Percentiles rank a stretch among this genome's conserved stretches.
Conservation (phyloP, 1,140 invertebrate species). For the Bombus huntii region DNA sequence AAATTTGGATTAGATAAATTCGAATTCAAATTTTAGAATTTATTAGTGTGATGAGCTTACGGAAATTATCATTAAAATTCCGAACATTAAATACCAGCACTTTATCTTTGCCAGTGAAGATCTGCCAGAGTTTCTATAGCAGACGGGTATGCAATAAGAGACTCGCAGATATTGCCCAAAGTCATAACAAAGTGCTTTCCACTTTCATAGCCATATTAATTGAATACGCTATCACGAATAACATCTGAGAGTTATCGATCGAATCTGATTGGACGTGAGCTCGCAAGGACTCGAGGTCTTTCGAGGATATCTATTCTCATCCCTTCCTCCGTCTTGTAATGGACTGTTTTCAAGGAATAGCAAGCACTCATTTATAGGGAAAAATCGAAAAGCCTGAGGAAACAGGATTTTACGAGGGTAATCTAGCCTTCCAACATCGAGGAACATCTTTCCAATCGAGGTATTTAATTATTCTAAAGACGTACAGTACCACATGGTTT, state of each 20-base stretch:
- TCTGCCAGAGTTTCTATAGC: not conserved
- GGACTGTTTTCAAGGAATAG: conserved; percentile 13
- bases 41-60: not conserved
- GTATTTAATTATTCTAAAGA: conserved; percentile 47
- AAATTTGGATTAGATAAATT: not conserved
- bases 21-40: not conserved
- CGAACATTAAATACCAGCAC: not conserved
- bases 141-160: not conserved
- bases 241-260: conserved; percentile 28
- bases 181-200: conserved; percentile 7
- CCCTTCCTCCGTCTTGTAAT: not conserved
- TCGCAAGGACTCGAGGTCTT: not conserved
- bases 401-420: conserved; percentile 39
- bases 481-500: conserved; percentile 12
- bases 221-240: not conserved
- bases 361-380: conserved; percentile 22
- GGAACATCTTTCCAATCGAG: not conserved
- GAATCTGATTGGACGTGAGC: conserved; percentile 28
- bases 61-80: not conserved
- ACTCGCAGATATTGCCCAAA: not conserved
- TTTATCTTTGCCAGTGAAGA: not conserved
- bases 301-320: not conserved
- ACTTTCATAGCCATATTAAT: conserved; percentile 30
- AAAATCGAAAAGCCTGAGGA: not conserved
- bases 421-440: conserved; percentile 2